Evolutionary conservation across 2,113 vertebrate genomes (phyloP).

Genomic region (Onychostoma macrolepis): DNA sequence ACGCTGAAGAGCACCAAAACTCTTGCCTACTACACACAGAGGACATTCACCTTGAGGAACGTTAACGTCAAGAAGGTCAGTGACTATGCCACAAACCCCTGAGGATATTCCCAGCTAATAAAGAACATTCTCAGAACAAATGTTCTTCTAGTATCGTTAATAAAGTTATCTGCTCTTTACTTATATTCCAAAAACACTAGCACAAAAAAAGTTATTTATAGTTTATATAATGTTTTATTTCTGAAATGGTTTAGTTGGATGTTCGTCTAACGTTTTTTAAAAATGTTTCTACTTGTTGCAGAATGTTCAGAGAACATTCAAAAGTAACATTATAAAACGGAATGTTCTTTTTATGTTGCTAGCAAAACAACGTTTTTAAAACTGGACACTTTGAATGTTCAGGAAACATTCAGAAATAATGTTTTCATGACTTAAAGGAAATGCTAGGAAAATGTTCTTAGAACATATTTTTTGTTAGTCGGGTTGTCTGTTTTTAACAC

Average conservation of each 20-base stretch:
- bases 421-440: background rate
- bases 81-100: background rate
- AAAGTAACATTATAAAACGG: background rate
- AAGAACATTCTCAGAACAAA: no score
- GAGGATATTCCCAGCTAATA: background rate
- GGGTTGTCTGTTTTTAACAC: background rate
- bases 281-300: no score
- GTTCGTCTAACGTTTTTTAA: no score
- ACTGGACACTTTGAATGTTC: no score
- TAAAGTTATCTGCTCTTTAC: no score
- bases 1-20: constrained; percentile 86
- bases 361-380: no score
- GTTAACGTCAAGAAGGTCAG: constrained; percentile 87
- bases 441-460: background rate
- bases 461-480: background rate
- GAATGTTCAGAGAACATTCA: no score
- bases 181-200: background rate
- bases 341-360: background rate
- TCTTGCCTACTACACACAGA: constrained; percentile 91
- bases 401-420: no score
- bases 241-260: no score
- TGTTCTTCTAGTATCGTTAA: no score
- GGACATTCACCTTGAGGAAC: constrained; percentile 89
- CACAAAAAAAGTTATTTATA: no score
- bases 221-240: no score